phyloP scores from a whole-genome alignment of 2,797 vertebrate species.

The Phalloptychus januarius region DNA sequence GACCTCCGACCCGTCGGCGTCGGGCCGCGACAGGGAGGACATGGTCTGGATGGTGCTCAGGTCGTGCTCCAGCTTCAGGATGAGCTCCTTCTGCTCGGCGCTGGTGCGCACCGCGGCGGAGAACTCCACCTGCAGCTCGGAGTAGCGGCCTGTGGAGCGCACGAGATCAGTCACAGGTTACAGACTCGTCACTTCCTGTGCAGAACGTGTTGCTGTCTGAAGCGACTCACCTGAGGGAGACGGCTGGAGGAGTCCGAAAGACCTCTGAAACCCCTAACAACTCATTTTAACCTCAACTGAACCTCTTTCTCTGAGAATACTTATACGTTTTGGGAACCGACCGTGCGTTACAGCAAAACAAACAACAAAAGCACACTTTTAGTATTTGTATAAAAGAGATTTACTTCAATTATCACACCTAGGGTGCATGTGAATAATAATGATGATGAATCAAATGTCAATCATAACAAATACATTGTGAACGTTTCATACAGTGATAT shows the following conservation, averaged over 20 bases:
- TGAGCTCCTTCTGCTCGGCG: slow-evolving; percentile 90
- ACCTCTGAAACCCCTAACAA: slow-evolving; percentile 26
- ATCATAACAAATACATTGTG: slow-evolving; percentile 95
- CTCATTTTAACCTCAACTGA: slow-evolving; percentile 8
- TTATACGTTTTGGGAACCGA: slow-evolving; percentile 35
- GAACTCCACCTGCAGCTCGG: slow-evolving; percentile 88
- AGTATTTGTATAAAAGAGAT: slow-evolving; percentile 99
- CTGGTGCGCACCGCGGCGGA: slow-evolving; percentile 81
- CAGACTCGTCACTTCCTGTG: background rate
- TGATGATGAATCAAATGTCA: slow-evolving; percentile 87
- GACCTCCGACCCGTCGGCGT: slow-evolving; percentile 87
- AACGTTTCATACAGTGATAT: slow-evolving; percentile 99
- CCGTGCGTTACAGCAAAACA: slow-evolving; percentile 1
- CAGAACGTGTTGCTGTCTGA: background rate
- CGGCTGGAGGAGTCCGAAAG: slow-evolving; percentile 41
- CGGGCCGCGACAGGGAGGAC: slow-evolving; percentile 83
- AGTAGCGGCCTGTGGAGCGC: slow-evolving; percentile 82
- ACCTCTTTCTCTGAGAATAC: slow-evolving; percentile 80
- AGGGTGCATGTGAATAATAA: slow-evolving; percentile 99
- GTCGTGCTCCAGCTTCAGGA: slow-evolving; percentile 92
- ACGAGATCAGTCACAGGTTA: background rate
- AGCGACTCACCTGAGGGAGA: slow-evolving; percentile 61
- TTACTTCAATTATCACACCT: slow-evolving; percentile 99
- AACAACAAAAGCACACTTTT: slow-evolving; percentile 83
- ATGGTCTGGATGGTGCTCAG: slow-evolving; percentile 92